A percentile compares a stretch with the other conserved stretches of the same genome.
These are phyloP conservation scores for Drosophila parthenogenetica DNA, from an alignment of 2,888 invertebrate species.

Conservation along the genomic window DNA sequence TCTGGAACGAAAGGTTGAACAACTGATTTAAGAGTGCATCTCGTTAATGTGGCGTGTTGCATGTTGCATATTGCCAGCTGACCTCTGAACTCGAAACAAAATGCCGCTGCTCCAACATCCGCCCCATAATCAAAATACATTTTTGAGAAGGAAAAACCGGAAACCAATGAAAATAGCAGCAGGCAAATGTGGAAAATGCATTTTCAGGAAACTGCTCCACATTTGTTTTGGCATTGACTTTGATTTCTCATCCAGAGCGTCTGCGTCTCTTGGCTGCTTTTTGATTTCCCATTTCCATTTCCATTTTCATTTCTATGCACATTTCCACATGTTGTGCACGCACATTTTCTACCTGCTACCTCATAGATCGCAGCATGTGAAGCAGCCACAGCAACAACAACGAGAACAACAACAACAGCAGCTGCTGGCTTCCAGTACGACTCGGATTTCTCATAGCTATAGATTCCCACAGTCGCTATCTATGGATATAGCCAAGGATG, in stretches of 20 bases:
- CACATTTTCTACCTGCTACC: constrained; percentile 57
- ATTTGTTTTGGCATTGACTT: constrained; percentile 54
- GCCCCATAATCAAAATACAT: constrained; percentile 2
- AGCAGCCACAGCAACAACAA: constrained; percentile 19
- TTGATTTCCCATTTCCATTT: constrained; percentile 48
- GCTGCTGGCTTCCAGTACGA: constrained; percentile 58
- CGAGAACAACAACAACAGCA: constrained; percentile 6
- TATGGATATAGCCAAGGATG: constrained; percentile 62
- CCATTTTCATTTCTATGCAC: constrained; percentile 40
- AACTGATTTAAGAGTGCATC: constrained; percentile 19
- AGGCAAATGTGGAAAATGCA: constrained; percentile 35
- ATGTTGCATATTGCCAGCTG: constrained; percentile 24
- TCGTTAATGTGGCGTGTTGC: constrained; percentile 46
- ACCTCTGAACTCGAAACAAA: constrained; percentile 44
- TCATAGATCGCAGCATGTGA: constrained; percentile 55
- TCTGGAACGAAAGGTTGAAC: constrained; percentile 22
- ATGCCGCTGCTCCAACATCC: constrained; percentile 52
- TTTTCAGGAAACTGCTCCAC: constrained; percentile 50
- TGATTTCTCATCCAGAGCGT: constrained; percentile 19
- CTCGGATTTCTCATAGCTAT: constrained; percentile 67
- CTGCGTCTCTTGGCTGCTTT: constrained; percentile 3
- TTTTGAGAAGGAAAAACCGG: constrained; percentile 34
- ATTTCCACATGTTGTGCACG: constrained; percentile 69
- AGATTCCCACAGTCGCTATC: constrained; percentile 71
- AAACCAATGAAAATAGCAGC: constrained; percentile 45